Percentiles rank a stretch among this genome's conserved stretches.
phyloP scores from a whole-genome alignment of 2,888 invertebrate genomes.

The Eurytoma californica region DNA sequence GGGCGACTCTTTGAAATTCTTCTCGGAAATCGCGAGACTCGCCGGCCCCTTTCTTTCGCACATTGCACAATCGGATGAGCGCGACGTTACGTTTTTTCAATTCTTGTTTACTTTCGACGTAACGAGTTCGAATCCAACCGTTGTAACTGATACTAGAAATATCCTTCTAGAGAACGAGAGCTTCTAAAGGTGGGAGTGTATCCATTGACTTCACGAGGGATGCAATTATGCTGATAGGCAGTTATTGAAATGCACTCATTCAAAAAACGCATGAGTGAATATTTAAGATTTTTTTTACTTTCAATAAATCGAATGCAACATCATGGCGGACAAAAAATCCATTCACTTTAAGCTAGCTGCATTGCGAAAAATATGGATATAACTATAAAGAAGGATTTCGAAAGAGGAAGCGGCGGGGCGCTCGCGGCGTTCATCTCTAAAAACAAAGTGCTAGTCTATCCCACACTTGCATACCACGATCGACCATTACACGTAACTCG shows the following conservation, averaged over 20 bases:
- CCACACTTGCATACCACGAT: not conserved
- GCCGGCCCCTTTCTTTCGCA: not conserved
- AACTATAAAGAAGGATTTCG: not conserved
- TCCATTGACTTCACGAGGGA: too few species aligned
- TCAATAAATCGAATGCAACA: not conserved
- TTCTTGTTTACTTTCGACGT: too few species aligned
- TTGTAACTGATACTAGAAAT: too few species aligned
- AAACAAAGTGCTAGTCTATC: not conserved
- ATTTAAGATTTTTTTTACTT: too few species aligned
- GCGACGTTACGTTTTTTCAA: not conserved
- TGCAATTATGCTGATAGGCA: too few species aligned
- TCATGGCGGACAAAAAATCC: not conserved
- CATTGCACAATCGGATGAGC: not conserved
- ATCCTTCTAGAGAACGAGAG: too few species aligned
- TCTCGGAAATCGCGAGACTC: not conserved
- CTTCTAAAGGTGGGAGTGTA: too few species aligned
- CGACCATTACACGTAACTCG: not conserved
- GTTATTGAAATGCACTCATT: too few species aligned
- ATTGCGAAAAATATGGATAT: not conserved
- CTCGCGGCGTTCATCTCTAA: not conserved
- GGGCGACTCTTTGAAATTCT: slow-evolving; percentile 7
- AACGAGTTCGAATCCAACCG: too few species aligned
- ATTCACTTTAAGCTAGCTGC: slow-evolving; percentile 9
- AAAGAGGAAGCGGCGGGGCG: not conserved
- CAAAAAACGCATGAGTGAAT: too few species aligned